These are phyloP conservation scores for Linurgus olivaceus DNA, from an alignment of 2,797 vertebrate species.

Conservation along the genomic window DNA sequence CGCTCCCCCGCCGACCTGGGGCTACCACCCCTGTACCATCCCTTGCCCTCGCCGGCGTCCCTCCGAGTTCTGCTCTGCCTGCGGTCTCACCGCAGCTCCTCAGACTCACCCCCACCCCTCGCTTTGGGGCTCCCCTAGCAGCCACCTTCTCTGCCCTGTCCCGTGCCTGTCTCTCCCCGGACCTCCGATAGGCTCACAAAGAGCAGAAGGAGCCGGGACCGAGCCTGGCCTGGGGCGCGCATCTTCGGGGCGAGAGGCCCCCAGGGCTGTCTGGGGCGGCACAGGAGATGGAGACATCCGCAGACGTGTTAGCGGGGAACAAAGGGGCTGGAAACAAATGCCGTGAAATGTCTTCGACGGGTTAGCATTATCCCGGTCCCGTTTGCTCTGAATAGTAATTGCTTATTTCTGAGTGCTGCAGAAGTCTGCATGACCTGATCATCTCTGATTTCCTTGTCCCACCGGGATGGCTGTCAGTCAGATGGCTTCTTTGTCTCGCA, in stretches of 20 bases:
- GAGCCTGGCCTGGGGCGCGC: neutral
- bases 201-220: neutral
- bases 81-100: neutral
- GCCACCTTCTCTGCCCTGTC: neutral
- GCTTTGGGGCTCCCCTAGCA: neutral
- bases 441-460: neutral
- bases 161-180: neutral
- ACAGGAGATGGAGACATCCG: neutral
- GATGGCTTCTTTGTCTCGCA: neutral
- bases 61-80: neutral
- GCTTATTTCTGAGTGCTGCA: neutral
- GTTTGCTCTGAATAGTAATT: constrained; percentile 45
- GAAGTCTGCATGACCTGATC: neutral
- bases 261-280: neutral
- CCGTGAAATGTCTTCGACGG: neutral
- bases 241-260: neutral
- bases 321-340: constrained; percentile 2
- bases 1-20: neutral
- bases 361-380: neutral
- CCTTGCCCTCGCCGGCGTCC: too few species aligned
- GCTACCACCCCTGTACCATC: neutral
- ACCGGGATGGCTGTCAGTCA: neutral
- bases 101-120: neutral
- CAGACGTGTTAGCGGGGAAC: neutral
- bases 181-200: neutral